Percentiles rank a stretch among this genome's conserved stretches.
These are phyloP conservation scores for Malthinus seriepunctatus DNA, from an alignment of 2,888 invertebrate species.

Conservation along the genomic window DNA sequence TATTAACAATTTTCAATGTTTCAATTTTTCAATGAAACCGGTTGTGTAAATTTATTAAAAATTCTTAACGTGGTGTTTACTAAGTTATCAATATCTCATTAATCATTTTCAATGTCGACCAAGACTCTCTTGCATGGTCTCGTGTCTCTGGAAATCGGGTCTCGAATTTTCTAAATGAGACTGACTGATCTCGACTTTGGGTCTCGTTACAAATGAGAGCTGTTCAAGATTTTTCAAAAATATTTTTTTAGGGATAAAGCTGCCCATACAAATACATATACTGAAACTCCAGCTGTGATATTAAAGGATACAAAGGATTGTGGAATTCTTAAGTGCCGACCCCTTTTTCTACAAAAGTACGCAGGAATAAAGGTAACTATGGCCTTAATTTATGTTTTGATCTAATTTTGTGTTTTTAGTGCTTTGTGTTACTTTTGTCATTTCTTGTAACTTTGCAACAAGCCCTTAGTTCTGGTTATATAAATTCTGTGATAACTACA, in stretches of 20 bases:
- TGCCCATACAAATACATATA: slow-evolving; percentile 61
- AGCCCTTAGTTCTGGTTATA: slow-evolving; percentile 88
- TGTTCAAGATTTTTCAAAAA: neutral
- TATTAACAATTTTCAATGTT: too few relatives aligned
- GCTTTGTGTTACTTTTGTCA: slow-evolving; percentile 86
- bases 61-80: too few relatives aligned
- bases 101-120: too few relatives aligned
- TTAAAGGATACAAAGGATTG: slow-evolving; percentile 78
- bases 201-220: too few relatives aligned
- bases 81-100: too few relatives aligned
- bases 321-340: slow-evolving; percentile 85
- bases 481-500: slow-evolving; percentile 94
- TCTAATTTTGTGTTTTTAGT: slow-evolving; percentile 58
- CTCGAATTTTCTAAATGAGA: too few relatives aligned
- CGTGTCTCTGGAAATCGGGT: too few relatives aligned
- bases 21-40: too few relatives aligned
- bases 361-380: slow-evolving; percentile 80
- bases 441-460: slow-evolving; percentile 90
- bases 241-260: slow-evolving; percentile 56
- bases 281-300: slow-evolving; percentile 62
- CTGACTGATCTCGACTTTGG: too few relatives aligned
- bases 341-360: slow-evolving; percentile 82
- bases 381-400: neutral
- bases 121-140: too few relatives aligned
- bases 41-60: too few relatives aligned